Conservation (phyloP, 2,888 invertebrate genomes). For the Carterocephalus palaemon region DNA sequence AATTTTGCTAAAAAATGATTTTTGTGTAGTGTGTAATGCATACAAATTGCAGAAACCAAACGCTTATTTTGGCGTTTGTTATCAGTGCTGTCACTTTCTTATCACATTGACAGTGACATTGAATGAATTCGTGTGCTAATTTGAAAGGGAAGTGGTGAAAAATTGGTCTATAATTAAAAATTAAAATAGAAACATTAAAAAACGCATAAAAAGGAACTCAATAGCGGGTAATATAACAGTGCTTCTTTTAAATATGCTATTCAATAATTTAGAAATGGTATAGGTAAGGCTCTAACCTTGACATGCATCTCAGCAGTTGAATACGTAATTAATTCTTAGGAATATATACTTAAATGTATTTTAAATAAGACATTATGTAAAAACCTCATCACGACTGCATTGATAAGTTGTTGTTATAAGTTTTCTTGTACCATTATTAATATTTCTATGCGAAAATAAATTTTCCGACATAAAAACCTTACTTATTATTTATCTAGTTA, state of each 20-base stretch:
- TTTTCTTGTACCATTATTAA: constrained; percentile 1
- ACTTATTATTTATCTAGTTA: no score
- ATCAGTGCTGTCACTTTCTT: not conserved
- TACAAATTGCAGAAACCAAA: not conserved
- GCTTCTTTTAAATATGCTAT: not conserved
- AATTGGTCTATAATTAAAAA: not conserved
- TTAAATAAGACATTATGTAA: constrained; percentile 12
- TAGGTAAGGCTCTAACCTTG: constrained; percentile 5
- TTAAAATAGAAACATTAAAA: not conserved
- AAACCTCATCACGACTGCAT: constrained; percentile 2
- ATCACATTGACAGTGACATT: constrained; percentile 13
- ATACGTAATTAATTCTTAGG: constrained; percentile 20
- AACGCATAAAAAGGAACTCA: not conserved
- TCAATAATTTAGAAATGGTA: constrained; percentile 2
- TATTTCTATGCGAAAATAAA: no score
- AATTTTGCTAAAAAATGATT: no score
- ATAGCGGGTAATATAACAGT: constrained; percentile 2
- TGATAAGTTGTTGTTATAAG: not conserved
- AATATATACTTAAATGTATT: constrained; percentile 16
- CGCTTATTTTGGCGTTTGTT: not conserved
- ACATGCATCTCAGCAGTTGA: constrained; percentile 15
- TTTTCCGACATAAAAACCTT: no score
- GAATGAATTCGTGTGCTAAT: not conserved
- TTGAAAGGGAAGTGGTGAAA: not conserved
- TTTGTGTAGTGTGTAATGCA: no score